Evolutionary conservation across 2,797 vertebrate genomes (phyloP).

Genomic region (Lindbergichthys nudifrons): DNA sequence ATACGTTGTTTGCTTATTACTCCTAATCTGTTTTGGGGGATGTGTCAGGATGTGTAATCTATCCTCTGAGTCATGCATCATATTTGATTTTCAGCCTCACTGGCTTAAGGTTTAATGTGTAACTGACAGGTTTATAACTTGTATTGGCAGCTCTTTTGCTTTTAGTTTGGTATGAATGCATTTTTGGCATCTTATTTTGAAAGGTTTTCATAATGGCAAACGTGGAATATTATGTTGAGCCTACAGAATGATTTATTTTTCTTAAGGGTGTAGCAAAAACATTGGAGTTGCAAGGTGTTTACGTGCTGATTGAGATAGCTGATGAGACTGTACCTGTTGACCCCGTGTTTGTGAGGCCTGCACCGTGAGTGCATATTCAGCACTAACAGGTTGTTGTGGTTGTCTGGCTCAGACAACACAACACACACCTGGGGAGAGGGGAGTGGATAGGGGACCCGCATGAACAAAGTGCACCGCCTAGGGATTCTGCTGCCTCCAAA

Average conservation of each 20-base stretch:
- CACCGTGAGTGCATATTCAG: constrained; percentile 59
- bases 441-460: constrained; percentile 64
- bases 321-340: constrained; percentile 65
- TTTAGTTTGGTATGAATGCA: not conserved
- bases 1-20: constrained; percentile 8
- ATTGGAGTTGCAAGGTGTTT: not conserved
- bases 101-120: constrained; percentile 19
- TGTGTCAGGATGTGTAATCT: constrained; percentile 31
- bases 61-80: constrained; percentile 42
- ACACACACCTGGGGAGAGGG: constrained; percentile 30
- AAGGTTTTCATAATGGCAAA: not conserved
- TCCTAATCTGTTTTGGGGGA: constrained; percentile 10
- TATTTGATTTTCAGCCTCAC: constrained; percentile 43
- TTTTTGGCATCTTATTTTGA: constrained; percentile 1
- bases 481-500: constrained; percentile 50
- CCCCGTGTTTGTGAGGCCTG: constrained; percentile 34
- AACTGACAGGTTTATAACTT: not conserved
- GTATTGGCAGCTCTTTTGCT: constrained; percentile 1
- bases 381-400: constrained; percentile 70
- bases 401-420: constrained; percentile 55
- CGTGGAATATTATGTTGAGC: not conserved
- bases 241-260: not conserved
- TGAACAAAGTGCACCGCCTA: constrained; percentile 56
- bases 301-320: not conserved
- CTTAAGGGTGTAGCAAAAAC: not conserved